phyloP scores from a whole-genome alignment of 2,113 vertebrate genomes.

The Carettochelys insculpta region DNA sequence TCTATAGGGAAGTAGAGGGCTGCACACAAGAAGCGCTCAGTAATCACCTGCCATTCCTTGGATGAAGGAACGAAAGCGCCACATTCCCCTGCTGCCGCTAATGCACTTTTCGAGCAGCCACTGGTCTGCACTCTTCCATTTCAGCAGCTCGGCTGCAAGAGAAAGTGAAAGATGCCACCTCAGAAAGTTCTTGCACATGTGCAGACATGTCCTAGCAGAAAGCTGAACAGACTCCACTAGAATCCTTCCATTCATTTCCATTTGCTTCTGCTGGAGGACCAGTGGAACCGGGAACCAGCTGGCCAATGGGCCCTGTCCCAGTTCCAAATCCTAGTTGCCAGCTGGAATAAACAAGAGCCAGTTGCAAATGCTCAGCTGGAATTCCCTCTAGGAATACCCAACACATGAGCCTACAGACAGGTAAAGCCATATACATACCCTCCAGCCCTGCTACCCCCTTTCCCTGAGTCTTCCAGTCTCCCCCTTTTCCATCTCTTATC shows the following conservation, averaged over 20 bases:
- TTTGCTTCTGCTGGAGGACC: not conserved
- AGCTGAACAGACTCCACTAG: not conserved
- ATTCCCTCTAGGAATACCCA: not conserved
- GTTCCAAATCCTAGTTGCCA: not conserved
- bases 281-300: not conserved
- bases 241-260: not conserved
- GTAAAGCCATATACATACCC: fast-evolving
- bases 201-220: not conserved
- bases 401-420: not conserved
- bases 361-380: not conserved
- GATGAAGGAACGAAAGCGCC: slow-evolving; percentile 69
- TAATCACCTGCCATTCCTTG: slow-evolving; percentile 72
- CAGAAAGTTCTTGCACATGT: not conserved
- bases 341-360: not conserved
- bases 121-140: slow-evolving; percentile 67
- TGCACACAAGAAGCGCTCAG: fast-evolving
- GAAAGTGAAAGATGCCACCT: not conserved
- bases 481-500: not conserved
- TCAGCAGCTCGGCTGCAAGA: slow-evolving; percentile 71
- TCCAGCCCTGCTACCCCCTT: not conserved
- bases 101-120: slow-evolving; percentile 78
- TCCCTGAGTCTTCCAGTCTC: fast-evolving
- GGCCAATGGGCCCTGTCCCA: not conserved
- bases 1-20: not conserved
- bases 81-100: slow-evolving; percentile 70